Base-by-base conservation (phyloP, 2,113 vertebrate species). In the Pachyramphus minor region DNA sequence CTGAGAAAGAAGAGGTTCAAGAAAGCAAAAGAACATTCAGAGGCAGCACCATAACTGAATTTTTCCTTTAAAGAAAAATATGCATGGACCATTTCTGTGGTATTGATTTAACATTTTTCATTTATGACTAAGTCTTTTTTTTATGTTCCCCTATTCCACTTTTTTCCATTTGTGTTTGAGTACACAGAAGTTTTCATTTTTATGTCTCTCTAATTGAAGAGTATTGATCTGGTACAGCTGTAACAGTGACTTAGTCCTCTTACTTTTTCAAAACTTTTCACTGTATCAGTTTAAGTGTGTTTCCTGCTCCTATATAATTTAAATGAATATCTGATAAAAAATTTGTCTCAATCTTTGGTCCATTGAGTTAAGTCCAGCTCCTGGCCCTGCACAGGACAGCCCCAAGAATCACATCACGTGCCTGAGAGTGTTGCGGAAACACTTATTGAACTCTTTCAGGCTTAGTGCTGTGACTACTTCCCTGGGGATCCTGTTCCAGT, bases 21-120 rank as follows among this genome's bases (percentile, higher is more conserved):
- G 25, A 62, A 74, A 60, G 12, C n/a, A 67, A 83, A 58, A 56
- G 9, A 77, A 53, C 12, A 60, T 13, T 86, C 44, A 63, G 52
- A 72, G 21, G 39, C 5, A 66, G 2, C 8, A 53, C 0, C 0
- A 10, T 44, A 79, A 71, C 5, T 21, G 9, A 42, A 2, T 58
- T 83, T 58, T 75, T 25, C 21, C 17, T 76, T 84, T 59, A 55
- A 68, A 55, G 14, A 50, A 55, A 91, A 64, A 45, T 47, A 55
- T 50, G 8, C 10, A 45, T 14, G 31, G 21, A 66, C 14, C 15
- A 53, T 20, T 16, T 44, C 6, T 9, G 3, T 44, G 25, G 28
- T 49, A 90, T 31, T 66, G 66, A 86, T 86, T 67, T 91, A 72
- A 33, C 9, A 58, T 56, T 84, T 89, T 69, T 77, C 11, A 68